Base-by-base conservation (phyloP, 2,113 vertebrate species). In the Perca schrenkii region DNA sequence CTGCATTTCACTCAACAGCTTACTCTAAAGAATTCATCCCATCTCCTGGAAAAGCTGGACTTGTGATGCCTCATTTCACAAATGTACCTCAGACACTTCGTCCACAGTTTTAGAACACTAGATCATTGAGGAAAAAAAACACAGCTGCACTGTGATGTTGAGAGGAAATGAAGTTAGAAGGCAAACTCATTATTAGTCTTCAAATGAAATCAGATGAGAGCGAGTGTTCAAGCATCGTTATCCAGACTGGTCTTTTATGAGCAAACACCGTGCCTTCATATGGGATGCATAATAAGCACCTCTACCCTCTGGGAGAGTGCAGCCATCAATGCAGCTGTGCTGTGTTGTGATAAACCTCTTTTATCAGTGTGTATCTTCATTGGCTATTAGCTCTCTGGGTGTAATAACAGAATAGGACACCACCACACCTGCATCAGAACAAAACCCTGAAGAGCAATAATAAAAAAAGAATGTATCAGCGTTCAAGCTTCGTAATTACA, bases 51-150 rank as follows among this genome's bases (percentile, higher is more conserved):
- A 90, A 92, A 94, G 81, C 91, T 88, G 94, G 94, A 94, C 92
- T 87, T 88, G 88, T 74, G 89, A 92, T 71, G 90, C 88, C 90
- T 94, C 94, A 95, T 95, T 94, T 92, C 91, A 85, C 92, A 91
- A 93, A 92, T 88, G 90, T 90, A 89, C 89, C 89, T 93, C 85
- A 86, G 82, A 90, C 85, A 82, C 74, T 90, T 92, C 28, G 74
- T 88, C 82, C 86, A 83, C 71, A 82, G 82, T 89, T 92, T 92
- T 83, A 77, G 84, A 90, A 86, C 83, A 83, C 88, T 92, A 92
- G 89, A 92, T 93, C 92, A 93, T 25, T 2, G 82, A 71, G 74
- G 2, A 43, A 43, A 80, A 25, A 88, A 77, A 88, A 84, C 71
- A 82, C 67, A 34, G 79, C 58, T 78, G 83, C 68, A 53, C 63